A percentile compares a stretch with the other conserved stretches of the same genome.
Conservation (phyloP, 2,797 vertebrate species). For the Martes flavigula region DNA sequence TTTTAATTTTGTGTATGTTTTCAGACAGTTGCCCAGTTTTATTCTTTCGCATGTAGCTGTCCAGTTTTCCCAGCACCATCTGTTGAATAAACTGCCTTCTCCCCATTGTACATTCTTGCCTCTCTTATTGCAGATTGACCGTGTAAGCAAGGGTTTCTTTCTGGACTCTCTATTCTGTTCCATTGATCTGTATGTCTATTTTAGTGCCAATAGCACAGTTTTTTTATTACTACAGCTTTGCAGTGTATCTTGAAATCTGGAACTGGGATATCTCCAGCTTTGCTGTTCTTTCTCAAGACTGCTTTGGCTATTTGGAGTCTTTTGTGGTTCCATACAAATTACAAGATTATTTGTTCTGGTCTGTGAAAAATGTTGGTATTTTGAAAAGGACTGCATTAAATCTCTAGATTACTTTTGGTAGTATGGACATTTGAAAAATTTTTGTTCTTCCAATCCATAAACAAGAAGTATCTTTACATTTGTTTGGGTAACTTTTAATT, state of each 20-base stretch:
- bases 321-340: background rate
- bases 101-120: background rate
- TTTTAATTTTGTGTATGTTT: background rate
- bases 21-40: background rate
- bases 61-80: background rate
- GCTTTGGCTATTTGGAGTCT: background rate
- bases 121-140: background rate
- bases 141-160: background rate
- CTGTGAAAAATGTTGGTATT: background rate
- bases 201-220: background rate
- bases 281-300: background rate
- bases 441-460: background rate
- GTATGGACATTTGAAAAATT: background rate
- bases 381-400: background rate
- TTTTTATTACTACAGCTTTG: background rate
- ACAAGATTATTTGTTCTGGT: background rate
- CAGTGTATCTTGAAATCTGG: background rate
- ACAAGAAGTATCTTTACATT: background rate
- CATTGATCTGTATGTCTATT: background rate
- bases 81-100: background rate
- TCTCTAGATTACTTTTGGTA: background rate
- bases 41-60: background rate
- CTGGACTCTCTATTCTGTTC: background rate
- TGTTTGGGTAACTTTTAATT: background rate
- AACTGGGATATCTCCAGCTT: background rate